Conservation (phyloP, 2,888 invertebrate species). For the Phaonia tiefii region DNA sequence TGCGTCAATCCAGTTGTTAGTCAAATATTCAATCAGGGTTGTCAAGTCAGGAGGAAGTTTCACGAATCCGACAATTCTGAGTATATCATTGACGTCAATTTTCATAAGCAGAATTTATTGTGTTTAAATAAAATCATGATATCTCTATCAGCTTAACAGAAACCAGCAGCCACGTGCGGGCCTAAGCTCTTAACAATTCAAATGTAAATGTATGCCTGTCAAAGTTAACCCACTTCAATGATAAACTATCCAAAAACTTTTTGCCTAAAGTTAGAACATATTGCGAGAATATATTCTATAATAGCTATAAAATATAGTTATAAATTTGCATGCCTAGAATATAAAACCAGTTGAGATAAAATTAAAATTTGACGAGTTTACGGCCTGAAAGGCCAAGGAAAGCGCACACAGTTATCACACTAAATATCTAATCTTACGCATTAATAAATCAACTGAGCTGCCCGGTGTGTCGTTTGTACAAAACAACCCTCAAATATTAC, state of each 20-base stretch:
- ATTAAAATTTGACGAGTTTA: slow-evolving; percentile 34
- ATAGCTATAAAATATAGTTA: no score
- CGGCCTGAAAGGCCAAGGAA: slow-evolving; percentile 1
- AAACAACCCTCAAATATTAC: not conserved
- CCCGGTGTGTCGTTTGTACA: slow-evolving; percentile 18
- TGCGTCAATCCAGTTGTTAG: no score
- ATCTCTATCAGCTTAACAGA: no score
- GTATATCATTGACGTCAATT: no score
- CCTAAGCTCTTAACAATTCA: no score
- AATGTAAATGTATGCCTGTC: no score
- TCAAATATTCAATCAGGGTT: no score
- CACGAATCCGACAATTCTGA: no score
- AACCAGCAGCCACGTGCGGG: no score
- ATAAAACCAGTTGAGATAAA: not conserved
- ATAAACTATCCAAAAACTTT: slow-evolving; percentile 55
- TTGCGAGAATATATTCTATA: slow-evolving; percentile 13
- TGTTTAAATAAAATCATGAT: no score
- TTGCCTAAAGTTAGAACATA: slow-evolving; percentile 39
- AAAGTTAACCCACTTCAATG: slow-evolving; percentile 60
- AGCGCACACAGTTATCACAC: not conserved
- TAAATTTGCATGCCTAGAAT: slow-evolving; percentile 6
- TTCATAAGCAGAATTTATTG: no score
- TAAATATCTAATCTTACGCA: slow-evolving; percentile 24
- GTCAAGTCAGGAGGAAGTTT: no score
- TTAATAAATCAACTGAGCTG: slow-evolving; percentile 58